Evolutionary conservation across 2,797 vertebrate genomes (phyloP), one percentile per base, ranked within the genome.

Genomic region (Apogon hyalosoma): DNA sequence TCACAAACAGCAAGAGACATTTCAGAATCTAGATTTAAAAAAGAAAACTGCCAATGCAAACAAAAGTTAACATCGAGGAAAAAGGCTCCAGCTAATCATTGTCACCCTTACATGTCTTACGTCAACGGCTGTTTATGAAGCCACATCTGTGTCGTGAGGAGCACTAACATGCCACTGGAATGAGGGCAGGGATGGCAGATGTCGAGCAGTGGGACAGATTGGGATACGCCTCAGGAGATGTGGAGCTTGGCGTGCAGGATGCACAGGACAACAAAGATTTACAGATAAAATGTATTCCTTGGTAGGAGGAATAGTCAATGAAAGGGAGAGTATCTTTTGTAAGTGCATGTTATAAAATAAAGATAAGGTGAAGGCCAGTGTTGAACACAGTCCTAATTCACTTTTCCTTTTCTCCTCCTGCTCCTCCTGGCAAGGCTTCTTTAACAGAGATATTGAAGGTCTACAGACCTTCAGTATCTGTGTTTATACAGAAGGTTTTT

Each of bases 121-220:
- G 74, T 71, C 72, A 69, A 62, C 9, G 36, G 49, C 47, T 66
- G 75, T 70, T 79, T 54, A 68, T 19, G 61, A 65, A 70, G 58
- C 40, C 74, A 78, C 80, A 82, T 85, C 72, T 76, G 87, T 70
- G 79, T 69, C 28, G 24, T 15, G 60, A 61, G 69, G 18, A 59
- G 65, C 68, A 7, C 52, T 54, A 71, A 75, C 59, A 56, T 47
- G 65, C 63, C 46, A 36, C 63, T 1, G 58, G 67, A 66, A 76
- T 36, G 3, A 59, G 69, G 78, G 73, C 75, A 75, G 52, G 31
- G 68, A 43, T 1, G 58, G 82, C 87, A 85, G 87, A 85, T 90
- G 82, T 87, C 46, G 21, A 84, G 83, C 79, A 39, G 67, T 8
- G 62, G 80, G 87, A 71, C 77, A 60, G 65, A 82, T 73, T 31